Conservation (phyloP, 2,113 vertebrate genomes). For the Sitta europaea region DNA sequence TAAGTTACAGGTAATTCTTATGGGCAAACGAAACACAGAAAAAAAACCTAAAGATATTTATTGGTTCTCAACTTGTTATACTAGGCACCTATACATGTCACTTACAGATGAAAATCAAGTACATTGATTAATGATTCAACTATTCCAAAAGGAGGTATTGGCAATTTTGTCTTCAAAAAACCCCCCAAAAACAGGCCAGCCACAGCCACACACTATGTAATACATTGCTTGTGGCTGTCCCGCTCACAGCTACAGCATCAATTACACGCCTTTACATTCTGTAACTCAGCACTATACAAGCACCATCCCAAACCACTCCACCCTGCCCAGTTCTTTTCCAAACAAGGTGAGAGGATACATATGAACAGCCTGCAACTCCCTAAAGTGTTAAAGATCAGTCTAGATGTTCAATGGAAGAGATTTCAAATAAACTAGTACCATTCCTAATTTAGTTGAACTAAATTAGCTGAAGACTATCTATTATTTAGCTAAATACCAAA, state of each 20-base stretch:
- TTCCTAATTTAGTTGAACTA: background rate
- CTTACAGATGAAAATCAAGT: background rate
- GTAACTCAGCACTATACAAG: background rate
- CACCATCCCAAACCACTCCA: background rate
- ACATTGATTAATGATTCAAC: background rate
- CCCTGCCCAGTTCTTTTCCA: background rate
- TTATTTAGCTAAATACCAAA: background rate
- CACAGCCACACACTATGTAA: background rate
- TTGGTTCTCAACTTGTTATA: background rate
- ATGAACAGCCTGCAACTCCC: background rate
- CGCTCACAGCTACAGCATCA: background rate
- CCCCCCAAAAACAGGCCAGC: background rate
- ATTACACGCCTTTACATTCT: background rate
- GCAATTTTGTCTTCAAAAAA: background rate
- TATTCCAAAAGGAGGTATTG: background rate
- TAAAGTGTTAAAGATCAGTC: background rate
- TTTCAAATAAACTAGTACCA: background rate
- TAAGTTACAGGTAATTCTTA: background rate
- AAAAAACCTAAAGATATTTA: background rate
- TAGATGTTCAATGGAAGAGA: background rate
- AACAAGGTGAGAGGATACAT: background rate
- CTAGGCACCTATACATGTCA: background rate
- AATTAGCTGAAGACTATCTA: background rate
- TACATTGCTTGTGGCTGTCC: background rate
- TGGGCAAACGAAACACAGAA: background rate